Evolutionary conservation across 1,140 invertebrate species (phyloP), one percentile per base, ranked within the genome.

Genomic region (Catajapyx aquilonaris): DNA sequence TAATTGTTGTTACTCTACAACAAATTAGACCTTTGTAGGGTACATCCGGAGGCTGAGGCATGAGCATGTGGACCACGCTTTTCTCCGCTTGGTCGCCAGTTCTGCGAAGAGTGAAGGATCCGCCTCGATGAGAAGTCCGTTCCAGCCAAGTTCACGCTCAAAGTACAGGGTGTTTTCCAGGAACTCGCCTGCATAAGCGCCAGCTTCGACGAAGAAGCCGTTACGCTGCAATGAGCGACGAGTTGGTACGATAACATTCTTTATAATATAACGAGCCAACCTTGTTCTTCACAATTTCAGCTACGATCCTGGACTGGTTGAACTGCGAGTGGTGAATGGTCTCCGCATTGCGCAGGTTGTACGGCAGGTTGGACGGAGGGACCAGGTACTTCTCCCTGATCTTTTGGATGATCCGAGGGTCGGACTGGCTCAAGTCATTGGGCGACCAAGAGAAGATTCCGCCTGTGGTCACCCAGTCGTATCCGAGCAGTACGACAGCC

Each of bases 161-260:
- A 57, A 42, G 21, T 44, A 43, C 7, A 59, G 23, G 1, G 53
- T 51, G 37, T 57, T 57, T 3, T 54, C 57, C 5, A 44, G 40
- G 13, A 15, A 36, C 37, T 55, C 52, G 1, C 57, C 57, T 35
- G 57, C 52, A 10, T 47, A 39, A 3, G 54, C 57, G 10, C 55
- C 54, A 20, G 44, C 46, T 34, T 59, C 54, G n/a, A 57, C 35
- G 35, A 55, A 56, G 41, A 55, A 55, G 4, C 56, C 54, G 37
- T 48, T 39, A 17, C 19, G 31, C 34, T 38, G 36, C 13, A 41
- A 31, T 28, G 13, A 28, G 23, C 7, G 13, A 28, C 7, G 23
- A 28, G 23, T 28, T 28, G 23, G 23, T 28, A 9, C 23, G 23
- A 28, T 13, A 28, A 28, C 7, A 28, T 28, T 7, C 23, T 28